Percentiles rank a stretch among this genome's conserved stretches.
Conservation (phyloP, 1,140 invertebrate species). For the Ylistrum balloti region DNA sequence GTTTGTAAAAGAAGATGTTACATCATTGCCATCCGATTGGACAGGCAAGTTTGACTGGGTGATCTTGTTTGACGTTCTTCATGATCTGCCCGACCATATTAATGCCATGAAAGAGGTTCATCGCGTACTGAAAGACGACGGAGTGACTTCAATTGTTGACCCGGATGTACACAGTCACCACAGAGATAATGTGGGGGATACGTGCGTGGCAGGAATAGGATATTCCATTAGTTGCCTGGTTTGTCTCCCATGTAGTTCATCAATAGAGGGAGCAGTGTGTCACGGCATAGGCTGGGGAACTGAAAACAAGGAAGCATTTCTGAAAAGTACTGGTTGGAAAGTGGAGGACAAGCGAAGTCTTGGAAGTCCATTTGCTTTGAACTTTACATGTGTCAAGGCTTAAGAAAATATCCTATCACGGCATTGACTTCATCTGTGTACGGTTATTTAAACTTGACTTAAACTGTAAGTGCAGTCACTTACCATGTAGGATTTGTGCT, state of each 20-base stretch:
- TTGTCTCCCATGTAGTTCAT: conserved; percentile 29
- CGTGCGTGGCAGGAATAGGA: not conserved
- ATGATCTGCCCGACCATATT: conserved; percentile 1
- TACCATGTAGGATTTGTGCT: too few relatives aligned
- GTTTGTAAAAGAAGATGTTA: not conserved
- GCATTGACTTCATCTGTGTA: too few relatives aligned
- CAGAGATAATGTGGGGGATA: not conserved
- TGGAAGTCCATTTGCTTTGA: too few relatives aligned
- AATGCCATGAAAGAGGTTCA: not conserved
- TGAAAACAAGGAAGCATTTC: not conserved
- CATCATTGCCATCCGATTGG: not conserved
- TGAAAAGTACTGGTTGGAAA: too few relatives aligned
- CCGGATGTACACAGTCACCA: not conserved
- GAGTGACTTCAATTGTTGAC: not conserved
- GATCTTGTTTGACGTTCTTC: not conserved
- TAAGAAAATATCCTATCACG: too few relatives aligned
- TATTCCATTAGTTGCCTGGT: not conserved
- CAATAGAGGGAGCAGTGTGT: not conserved
- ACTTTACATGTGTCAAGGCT: too few relatives aligned
- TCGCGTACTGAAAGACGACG: conserved; percentile 22
- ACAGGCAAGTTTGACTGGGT: conserved; percentile 4
- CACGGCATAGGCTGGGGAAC: conserved; percentile 19
- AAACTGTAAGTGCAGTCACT: too few relatives aligned
- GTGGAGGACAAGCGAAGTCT: too few relatives aligned
- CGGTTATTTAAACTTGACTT: too few relatives aligned